Percentiles rank a stretch among this genome's conserved stretches.
Evolutionary conservation across 2,797 vertebrate genomes (phyloP).

Genomic region (Dallia pectoralis): DNA sequence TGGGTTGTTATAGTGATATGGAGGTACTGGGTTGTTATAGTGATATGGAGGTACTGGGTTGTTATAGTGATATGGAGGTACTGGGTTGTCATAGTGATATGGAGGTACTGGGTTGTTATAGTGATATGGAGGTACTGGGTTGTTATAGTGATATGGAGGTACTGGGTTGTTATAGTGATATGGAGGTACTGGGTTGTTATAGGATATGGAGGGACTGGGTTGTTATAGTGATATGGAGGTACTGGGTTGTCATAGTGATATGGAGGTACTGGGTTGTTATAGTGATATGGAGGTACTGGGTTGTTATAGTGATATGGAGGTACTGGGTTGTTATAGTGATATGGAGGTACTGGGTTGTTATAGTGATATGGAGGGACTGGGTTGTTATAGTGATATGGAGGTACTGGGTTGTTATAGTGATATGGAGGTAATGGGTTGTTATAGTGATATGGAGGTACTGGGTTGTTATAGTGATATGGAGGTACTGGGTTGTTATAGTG

Average conservation of each 20-base stretch:
- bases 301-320: constrained; percentile 32
- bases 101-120: constrained; percentile 34
- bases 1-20: constrained; percentile 36
- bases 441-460: constrained; percentile 34
- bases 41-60: constrained; percentile 34
- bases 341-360: constrained; percentile 35
- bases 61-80: constrained; percentile 34
- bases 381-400: constrained; percentile 33
- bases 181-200: constrained; percentile 35
- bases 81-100: constrained; percentile 35
- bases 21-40: constrained; percentile 34
- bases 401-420: no score
- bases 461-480: constrained; percentile 34
- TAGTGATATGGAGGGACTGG: constrained; percentile 34
- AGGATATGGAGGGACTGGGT: constrained; percentile 34
- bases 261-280: constrained; percentile 35
- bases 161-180: constrained; percentile 38
- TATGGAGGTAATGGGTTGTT: no score
- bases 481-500: constrained; percentile 34
- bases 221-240: constrained; percentile 31
- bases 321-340: constrained; percentile 36
- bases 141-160: constrained; percentile 31
- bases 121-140: constrained; percentile 34
- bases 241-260: constrained; percentile 38
- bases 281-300: constrained; percentile 34